Base-by-base conservation (phyloP, 2,888 invertebrate genomes). In the Orchesella flavescens region DNA sequence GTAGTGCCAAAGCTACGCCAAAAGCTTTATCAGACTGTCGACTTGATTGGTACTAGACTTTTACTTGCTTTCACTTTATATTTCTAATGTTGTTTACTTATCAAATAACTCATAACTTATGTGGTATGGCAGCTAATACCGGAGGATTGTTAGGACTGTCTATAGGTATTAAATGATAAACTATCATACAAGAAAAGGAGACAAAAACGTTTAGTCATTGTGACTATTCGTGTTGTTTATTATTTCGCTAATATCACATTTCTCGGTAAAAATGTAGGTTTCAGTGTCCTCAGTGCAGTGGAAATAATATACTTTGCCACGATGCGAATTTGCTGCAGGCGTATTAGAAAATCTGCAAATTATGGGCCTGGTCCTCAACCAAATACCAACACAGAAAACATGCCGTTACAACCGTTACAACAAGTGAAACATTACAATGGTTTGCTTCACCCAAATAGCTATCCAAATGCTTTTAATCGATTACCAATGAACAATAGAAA, bases 131-230 rank as follows among this genome's bases (percentile, higher is more conserved):
- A 83, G 83, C 83, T 19, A 83, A 76, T 61, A 86, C 85, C 10
- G 86, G 86, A 13, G 85, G 85, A n/a, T 61, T 86, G 2, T 82
- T 86, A 69, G 85, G 86, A 4, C 24, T 81, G 1, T 86, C 84
- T 12, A 71, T 78, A 15, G 78, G 78, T 55, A 17, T 7, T 46
- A 10, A 46, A 46, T 46, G 13, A 10, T 69, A 69, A 34, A 43
- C 44, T 19, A 43, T n/a, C n/a, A 34, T 19, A 57, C n/a, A n/a
- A 13, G 57, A 46, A 10, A 46, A 10, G 7, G 9, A 46, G 7
- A 13, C 46, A 13, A 10, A 46, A 7, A 13, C 13, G 46, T 46
- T 46, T 46, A 13, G 7, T 7, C 46, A 13, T 46, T 46, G 46
- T 46, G 4, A n/a, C n/a, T n/a, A n/a, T n/a, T n/a, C n/a, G n/a